Evolutionary conservation across 1,140 invertebrate species (phyloP).

Genomic region (Apolygus lucorum): DNA sequence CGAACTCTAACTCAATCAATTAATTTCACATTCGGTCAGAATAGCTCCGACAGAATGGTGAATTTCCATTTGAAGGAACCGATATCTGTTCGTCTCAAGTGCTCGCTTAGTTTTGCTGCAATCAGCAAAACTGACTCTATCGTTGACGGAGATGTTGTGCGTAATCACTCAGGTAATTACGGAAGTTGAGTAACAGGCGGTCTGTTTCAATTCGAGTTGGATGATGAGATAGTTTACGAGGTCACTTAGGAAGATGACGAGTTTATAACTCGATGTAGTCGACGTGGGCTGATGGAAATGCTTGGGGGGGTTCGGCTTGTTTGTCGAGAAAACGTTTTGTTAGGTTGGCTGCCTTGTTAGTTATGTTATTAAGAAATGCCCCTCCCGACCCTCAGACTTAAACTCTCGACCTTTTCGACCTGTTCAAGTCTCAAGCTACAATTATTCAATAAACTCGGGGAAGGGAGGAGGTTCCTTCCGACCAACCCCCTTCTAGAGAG

Average conservation of each 20-base stretch:
- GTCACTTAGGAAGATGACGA: not conserved
- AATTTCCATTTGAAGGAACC: too few species aligned
- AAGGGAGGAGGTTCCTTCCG: not conserved
- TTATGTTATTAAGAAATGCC: not conserved
- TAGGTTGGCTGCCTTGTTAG: not conserved
- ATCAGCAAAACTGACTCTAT: too few species aligned
- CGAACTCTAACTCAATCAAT: too few species aligned
- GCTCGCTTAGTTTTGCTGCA: too few species aligned
- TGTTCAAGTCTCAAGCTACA: not conserved
- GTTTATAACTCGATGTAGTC: not conserved
- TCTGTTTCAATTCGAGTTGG: too few species aligned
- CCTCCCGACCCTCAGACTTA: not conserved
- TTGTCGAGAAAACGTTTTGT: not conserved
- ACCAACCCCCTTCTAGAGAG: not conserved
- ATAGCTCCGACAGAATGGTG: too few species aligned
- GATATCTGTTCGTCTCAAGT: too few species aligned
- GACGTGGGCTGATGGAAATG: not conserved
- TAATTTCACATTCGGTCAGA: too few species aligned
- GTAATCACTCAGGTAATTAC: too few species aligned
- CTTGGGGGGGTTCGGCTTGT: not conserved
- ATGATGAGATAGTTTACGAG: not conserved
- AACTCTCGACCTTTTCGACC: too few species aligned
- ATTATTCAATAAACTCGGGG: not conserved
- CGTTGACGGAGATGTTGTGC: too few species aligned
- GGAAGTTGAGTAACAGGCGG: too few species aligned